These are phyloP conservation scores for Bombus sylvicola DNA, from an alignment of 1,140 invertebrate genomes.

Conservation along the genomic window DNA sequence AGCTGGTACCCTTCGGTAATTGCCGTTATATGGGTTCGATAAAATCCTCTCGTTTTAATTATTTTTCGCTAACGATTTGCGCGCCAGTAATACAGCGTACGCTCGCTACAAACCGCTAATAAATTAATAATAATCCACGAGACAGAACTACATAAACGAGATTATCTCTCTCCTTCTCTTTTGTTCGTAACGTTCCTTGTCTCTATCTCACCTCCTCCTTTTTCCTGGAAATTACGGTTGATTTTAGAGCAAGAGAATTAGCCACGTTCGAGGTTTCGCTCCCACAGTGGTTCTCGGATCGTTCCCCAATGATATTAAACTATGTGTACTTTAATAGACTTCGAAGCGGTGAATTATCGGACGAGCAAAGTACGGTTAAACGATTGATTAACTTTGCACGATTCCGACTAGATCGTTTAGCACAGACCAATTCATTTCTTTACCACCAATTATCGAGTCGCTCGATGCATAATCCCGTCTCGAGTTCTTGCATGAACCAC, in stretches of 20 bases:
- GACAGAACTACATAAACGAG: neutral
- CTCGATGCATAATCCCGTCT: neutral
- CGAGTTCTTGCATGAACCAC: neutral
- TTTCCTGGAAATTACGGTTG: neutral
- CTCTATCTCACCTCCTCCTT: too few species aligned
- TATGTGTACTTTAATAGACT: slow-evolving; percentile 10
- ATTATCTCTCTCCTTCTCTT: neutral
- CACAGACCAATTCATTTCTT: slow-evolving; percentile 11
- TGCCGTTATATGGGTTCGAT: slow-evolving; percentile 17
- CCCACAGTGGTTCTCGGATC: neutral
- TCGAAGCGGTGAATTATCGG: slow-evolving; percentile 1
- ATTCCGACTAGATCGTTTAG: neutral
- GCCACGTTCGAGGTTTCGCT: slow-evolving; percentile 6
- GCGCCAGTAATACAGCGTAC: slow-evolving; percentile 4
- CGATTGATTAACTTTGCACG: slow-evolving; percentile 6
- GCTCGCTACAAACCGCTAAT: slow-evolving; percentile 25
- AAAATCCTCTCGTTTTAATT: slow-evolving; percentile 55
- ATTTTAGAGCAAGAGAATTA: slow-evolving; percentile 5
- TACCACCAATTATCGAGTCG: slow-evolving; percentile 32
- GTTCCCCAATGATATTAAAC: slow-evolving; percentile 23
- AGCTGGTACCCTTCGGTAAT: slow-evolving; percentile 16
- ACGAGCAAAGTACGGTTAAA: neutral
- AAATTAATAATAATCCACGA: slow-evolving; percentile 43
- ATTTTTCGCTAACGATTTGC: slow-evolving; percentile 34
- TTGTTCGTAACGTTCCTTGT: neutral